phyloP scores from a whole-genome alignment of 1,140 invertebrate species.

The Magallana angulata region DNA sequence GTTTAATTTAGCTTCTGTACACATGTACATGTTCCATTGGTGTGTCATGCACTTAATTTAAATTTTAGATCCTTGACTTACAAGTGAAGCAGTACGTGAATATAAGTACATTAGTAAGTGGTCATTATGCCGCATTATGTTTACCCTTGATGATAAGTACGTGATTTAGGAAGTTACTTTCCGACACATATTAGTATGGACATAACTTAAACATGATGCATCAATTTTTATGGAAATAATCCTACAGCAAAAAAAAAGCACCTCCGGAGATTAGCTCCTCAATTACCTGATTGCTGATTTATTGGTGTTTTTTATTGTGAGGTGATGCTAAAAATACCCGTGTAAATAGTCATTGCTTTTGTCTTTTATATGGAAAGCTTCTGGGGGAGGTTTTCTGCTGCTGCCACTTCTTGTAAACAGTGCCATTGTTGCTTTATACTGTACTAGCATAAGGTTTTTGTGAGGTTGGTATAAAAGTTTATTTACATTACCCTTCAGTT shows the following conservation, averaged over 20 bases:
- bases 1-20: too few relatives aligned
- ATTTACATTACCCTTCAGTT: slow-evolving; percentile 3
- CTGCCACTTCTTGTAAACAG: not conserved
- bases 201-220: not conserved
- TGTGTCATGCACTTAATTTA: too few relatives aligned
- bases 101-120: too few relatives aligned
- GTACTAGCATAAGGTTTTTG: slow-evolving; percentile 7
- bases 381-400: not conserved
- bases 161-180: not conserved
- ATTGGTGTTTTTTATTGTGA: not conserved
- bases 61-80: too few relatives aligned
- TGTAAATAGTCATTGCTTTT: slow-evolving; percentile 9
- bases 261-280: not conserved
- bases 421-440: slow-evolving; percentile 1
- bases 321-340: slow-evolving; percentile 6
- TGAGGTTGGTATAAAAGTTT: not conserved
- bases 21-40: too few relatives aligned
- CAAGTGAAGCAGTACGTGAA: too few relatives aligned
- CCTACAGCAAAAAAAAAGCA: not conserved
- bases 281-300: not conserved
- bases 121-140: too few relatives aligned
- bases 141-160: not conserved
- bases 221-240: not conserved
- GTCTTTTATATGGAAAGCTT: slow-evolving; percentile 17
- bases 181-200: not conserved